phyloP scores from a whole-genome alignment of 2,888 invertebrate genomes.

The Thecocarcelia acutangulata region DNA sequence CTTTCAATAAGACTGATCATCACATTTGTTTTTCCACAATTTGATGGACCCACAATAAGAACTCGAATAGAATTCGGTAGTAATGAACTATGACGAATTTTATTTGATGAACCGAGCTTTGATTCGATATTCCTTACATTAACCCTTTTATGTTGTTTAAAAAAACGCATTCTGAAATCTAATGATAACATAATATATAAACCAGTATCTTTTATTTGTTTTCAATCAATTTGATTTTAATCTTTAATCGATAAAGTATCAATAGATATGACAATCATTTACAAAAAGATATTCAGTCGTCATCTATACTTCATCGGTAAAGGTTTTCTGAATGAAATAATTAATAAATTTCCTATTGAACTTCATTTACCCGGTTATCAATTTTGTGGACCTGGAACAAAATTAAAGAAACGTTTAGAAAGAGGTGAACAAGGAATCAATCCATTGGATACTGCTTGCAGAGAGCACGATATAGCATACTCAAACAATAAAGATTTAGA shows the following conservation, averaged over 20 bases:
- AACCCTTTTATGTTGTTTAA: too few relatives aligned
- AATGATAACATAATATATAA: conserved; percentile 21
- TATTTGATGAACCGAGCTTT: neutral
- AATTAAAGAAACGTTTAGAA: neutral
- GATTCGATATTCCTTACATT: too few relatives aligned
- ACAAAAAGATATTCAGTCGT: neutral
- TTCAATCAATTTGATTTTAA: conserved; percentile 4
- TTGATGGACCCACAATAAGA: too few relatives aligned
- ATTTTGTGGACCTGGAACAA: too few relatives aligned
- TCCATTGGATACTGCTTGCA: neutral
- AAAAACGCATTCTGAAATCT: neutral
- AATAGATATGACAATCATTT: neutral
- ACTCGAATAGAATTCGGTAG: too few relatives aligned
- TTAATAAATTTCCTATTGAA: neutral
- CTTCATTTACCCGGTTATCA: neutral
- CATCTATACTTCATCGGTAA: neutral
- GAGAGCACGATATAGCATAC: too few relatives aligned
- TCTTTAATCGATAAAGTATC: conserved; percentile 11
- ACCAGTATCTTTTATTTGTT: conserved; percentile 4
- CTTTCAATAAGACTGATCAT: too few relatives aligned
- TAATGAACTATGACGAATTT: conserved; percentile 4
- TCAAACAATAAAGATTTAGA: conserved; percentile 21
- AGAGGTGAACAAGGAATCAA: neutral
- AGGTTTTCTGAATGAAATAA: neutral
- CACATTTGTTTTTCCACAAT: neutral